Evolutionary conservation across 1,140 invertebrate genomes (phyloP), one percentile per base, ranked within the genome.

Genomic region (Stenopsyche tienmushanensis): DNA sequence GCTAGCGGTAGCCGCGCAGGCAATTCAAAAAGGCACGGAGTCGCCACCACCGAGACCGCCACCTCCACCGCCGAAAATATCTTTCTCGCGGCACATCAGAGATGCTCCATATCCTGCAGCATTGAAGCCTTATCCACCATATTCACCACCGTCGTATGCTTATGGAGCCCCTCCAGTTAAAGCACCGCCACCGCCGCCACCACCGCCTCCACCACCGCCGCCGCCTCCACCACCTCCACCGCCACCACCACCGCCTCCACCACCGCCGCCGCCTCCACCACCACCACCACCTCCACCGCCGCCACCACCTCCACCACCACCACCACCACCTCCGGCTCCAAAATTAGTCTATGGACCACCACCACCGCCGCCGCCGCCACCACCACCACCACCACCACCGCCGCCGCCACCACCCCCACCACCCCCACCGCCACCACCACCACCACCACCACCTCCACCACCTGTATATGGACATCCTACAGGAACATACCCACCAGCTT

Each of bases 1-100:
- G 7, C 34, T 70, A 34, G 65, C 65, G 13, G 63, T 57, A 13
- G 62, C 49, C n/a, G 58, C 52, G 1, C 41, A 65, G 15, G 69
- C 55, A 3, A 25, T 65, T 15, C 44, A 70, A 41, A n/a, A 52
- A 24, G 10, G 68, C 25, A 52, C 71, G 63, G 21, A 73, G 70
- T 53, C 70, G 34, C 60, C 69, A 57, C 20, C 65, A 65, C 34
- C 68, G 49, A 41, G 59, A 65, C 62, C 62, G 54, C 49, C 67
- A 47, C 26, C 63, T 52, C 72, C 72, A 5, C 50, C 72, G 7
- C 69, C 72, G 25, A 17, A 7, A 47, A 49, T 59, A 24, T 59
- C 26, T 8, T 58, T 34, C 54, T 5, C 20, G 13, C 29, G 57
- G 13, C 1, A 8, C 7, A 60, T 13, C 10, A 60, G 57, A 45